Percentiles rank a stretch among this genome's conserved stretches.
These are phyloP conservation scores for Drosophila neocordata DNA, from an alignment of 1,140 invertebrate species.

Conservation along the genomic window DNA sequence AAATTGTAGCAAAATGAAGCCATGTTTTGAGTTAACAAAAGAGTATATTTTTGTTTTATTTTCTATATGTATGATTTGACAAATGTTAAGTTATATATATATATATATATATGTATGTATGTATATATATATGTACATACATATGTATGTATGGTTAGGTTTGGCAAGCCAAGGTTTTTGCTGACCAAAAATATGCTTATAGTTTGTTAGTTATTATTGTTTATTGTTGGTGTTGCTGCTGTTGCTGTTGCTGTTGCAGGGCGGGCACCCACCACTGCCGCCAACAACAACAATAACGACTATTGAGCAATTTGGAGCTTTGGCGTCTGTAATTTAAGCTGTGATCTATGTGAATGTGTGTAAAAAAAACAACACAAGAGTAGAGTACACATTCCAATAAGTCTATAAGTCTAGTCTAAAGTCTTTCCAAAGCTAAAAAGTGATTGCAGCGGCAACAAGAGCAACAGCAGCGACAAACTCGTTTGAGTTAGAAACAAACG, in stretches of 20 bases:
- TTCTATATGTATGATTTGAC: slow-evolving; percentile 5
- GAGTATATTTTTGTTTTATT: neutral
- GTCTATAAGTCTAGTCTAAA: slow-evolving; percentile 11
- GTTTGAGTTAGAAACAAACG: slow-evolving; percentile 11
- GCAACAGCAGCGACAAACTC: neutral
- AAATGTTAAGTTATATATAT: neutral
- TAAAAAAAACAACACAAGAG: neutral
- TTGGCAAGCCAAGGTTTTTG: neutral
- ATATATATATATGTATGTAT: too few relatives aligned
- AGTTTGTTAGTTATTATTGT: slow-evolving; percentile 9
- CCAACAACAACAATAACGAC: neutral
- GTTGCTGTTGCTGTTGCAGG: neutral
- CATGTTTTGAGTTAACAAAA: neutral
- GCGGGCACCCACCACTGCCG: slow-evolving; percentile 1
- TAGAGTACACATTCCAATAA: slow-evolving; percentile 8
- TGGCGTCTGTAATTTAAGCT: slow-evolving; percentile 10
- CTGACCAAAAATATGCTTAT: slow-evolving; percentile 3
- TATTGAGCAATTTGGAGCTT: slow-evolving; percentile 7
- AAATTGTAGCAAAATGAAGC: neutral
- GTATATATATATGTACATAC: neutral
- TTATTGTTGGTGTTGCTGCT: slow-evolving; percentile 1
- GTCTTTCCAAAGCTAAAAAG: slow-evolving; percentile 2
- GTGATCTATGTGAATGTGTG: slow-evolving; percentile 5
- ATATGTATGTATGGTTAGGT: too few relatives aligned
- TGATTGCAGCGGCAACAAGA: slow-evolving; percentile 1